A percentile compares a stretch with the other conserved stretches of the same genome.
phyloP scores from a whole-genome alignment of 37 sponge, comb jelly and placozoan genomes.

The Trichoplax adhaerens region DNA sequence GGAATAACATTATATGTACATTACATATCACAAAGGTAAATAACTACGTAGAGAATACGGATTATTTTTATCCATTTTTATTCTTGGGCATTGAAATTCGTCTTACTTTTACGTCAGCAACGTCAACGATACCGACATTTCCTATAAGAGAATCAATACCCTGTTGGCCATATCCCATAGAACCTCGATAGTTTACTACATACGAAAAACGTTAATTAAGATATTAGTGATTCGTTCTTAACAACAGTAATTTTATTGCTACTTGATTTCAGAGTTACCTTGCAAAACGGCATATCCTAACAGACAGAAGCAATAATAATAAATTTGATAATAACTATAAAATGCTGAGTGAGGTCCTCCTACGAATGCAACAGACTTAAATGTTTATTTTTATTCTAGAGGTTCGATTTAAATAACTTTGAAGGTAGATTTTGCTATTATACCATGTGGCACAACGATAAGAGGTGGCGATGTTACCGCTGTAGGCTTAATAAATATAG shows the following conservation, averaged over 20 bases:
- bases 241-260: neutral
- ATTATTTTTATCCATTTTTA: neutral
- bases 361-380: conserved; percentile 1
- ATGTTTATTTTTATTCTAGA: neutral
- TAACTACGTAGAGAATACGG: neutral
- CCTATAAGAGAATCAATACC: conserved; percentile 49
- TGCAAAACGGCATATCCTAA: conserved; percentile 57
- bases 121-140: conserved; percentile 74
- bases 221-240: neutral
- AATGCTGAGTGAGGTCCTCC: conserved; percentile 58
- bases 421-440: neutral
- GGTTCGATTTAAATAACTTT: neutral
- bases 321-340: neutral
- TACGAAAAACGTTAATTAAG: conserved; percentile 21
- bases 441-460: conserved; percentile 44
- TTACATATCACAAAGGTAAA: neutral
- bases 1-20: neutral
- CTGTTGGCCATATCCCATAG: conserved; percentile 66
- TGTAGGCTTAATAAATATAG: too few species aligned
- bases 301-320: conserved; percentile 18
- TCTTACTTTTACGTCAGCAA: conserved; percentile 70
- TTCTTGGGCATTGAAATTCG: neutral
- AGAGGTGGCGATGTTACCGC: conserved; percentile 12
- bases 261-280: conserved; percentile 17
- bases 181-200: conserved; percentile 77